Evolutionary conservation across 2,888 invertebrate genomes (phyloP), one percentile per base, ranked within the genome.

Genomic region (Opisthograptis luteolata): DNA sequence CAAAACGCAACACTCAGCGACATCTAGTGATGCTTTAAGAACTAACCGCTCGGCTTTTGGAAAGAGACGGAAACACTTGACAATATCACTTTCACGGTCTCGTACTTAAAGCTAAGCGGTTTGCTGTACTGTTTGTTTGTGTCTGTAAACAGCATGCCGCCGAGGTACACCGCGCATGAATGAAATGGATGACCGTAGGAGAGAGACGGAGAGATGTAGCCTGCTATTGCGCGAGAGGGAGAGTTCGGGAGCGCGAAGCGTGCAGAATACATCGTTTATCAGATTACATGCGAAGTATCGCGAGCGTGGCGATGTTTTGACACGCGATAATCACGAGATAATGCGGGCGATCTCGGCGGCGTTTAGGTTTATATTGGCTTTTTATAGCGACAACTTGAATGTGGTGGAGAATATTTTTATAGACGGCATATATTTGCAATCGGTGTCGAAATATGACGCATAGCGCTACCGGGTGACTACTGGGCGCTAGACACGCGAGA

Each of bases 281-380:
- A 88, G 90, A 91, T 91, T 91, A 89, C 88, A 91, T 86, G 89
- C 89, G 89, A 89, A 89, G 90, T 90, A 91, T 89, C 88, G 91
- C 87, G 87, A 88, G 89, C 86, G 88, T 89, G 90, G 87, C 86
- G 87, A 91, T 91, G 91, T 91, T 91, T 91, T 91, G 91, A 91
- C 91, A 91, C 90, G 89, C 89, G 91, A 91, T 91, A 91, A 91
- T 91, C 89, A 88, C 84, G 81, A 89, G 91, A 89, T 91, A 91
- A 91, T 91, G 84, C 89, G 84, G 77, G 77, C 88, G 87, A 89
- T 90, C 89, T 88, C 84, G 70, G 70, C 76, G 81, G 81, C 87
- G 80, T 85, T 90, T 89, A 88, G 87, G 88, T 87, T 89, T 85
- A 89, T 87, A 87, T 87, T 89, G 80, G 85, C 85, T 88, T 89